phyloP scores from a whole-genome alignment of 2,888 invertebrate genomes.

The Noctua comes region DNA sequence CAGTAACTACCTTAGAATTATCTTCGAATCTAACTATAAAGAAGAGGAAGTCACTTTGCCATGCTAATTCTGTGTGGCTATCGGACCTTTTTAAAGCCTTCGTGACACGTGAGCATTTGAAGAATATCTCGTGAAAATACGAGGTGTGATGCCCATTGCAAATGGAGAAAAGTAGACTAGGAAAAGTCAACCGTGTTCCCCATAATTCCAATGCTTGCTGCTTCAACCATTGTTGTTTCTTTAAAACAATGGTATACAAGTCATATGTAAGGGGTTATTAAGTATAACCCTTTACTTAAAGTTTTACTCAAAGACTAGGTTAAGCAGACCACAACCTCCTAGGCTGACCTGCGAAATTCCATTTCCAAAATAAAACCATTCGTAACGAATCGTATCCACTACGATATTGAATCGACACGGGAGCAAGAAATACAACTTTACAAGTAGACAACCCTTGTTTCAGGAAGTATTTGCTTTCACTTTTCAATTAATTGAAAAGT shows the following conservation, averaged over 20 bases:
- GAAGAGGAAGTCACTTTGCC: background rate
- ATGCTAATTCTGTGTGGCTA: slow-evolving; percentile 9
- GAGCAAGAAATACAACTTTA: background rate
- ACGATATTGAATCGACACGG: background rate
- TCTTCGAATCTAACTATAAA: slow-evolving; percentile 1
- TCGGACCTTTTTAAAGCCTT: background rate
- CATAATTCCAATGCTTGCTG: background rate
- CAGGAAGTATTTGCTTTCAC: slow-evolving; percentile 44
- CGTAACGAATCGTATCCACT: background rate
- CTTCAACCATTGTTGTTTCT: background rate
- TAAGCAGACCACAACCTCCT: no score
- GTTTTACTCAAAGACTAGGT: no score
- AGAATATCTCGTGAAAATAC: background rate
- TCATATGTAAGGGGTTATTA: no score
- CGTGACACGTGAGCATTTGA: background rate
- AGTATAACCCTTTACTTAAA: no score
- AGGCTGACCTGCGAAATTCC: background rate
- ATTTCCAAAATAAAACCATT: background rate
- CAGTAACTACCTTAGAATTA: background rate
- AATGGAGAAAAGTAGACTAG: no score
- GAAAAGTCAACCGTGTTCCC: background rate
- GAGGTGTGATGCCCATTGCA: background rate
- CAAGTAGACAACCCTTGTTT: slow-evolving; percentile 22
- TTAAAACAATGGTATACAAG: background rate
- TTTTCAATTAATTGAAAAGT: slow-evolving; percentile 47